Evolutionary conservation across 2,888 invertebrate genomes (phyloP), one percentile per base, ranked within the genome.

Genomic region (Alentia gelatinosa): DNA sequence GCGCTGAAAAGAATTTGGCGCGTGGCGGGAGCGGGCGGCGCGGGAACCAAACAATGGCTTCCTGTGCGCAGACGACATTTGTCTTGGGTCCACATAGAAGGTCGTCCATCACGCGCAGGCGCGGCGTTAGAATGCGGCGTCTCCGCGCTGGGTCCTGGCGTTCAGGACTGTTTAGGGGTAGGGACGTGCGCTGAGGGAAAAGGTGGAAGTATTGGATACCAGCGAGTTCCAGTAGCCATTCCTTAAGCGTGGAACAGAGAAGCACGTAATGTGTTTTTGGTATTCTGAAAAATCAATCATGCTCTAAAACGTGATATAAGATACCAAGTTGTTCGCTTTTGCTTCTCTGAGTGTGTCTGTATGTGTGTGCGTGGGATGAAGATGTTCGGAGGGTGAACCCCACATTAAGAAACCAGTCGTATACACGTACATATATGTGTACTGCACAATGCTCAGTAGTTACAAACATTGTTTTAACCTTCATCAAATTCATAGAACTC

Each of bases 41-140:
- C 26, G 86, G 35, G 86, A 79, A 79, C 37, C 79, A 79, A 79
- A 79, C 79, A 79, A 79, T 79, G 79, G 79, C 79, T 79, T 79
- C 79, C 79, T 79, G 79, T 79, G 39, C 35, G 39, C 79, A 74
- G 74, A 74, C 74, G 74, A 74, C 74, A 19, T 74, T 74, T 3
- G 74, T 74, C n/a, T 33, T 74, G 74, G 30, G 74, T 74, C 74
- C 74, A 74, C 74, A 74, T 33, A 26, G 74, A 74, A 19, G 74
- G 74, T 74, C 74, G 74, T 74, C 74, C 74, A 74, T 74, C 74
- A 74, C 74, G 74, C 4, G 30, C 30, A 15, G 26, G 7, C 47
- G 47, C n/a, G n/a, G n/a, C n/a, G 5, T 56, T 19, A 1, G 9
- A 12, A 4, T 56, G 56, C 56, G n/a, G 56, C 23, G 56, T 19